Evolutionary conservation across 2,888 invertebrate species (phyloP).

Genomic region (Adelphocoris suturalis): DNA sequence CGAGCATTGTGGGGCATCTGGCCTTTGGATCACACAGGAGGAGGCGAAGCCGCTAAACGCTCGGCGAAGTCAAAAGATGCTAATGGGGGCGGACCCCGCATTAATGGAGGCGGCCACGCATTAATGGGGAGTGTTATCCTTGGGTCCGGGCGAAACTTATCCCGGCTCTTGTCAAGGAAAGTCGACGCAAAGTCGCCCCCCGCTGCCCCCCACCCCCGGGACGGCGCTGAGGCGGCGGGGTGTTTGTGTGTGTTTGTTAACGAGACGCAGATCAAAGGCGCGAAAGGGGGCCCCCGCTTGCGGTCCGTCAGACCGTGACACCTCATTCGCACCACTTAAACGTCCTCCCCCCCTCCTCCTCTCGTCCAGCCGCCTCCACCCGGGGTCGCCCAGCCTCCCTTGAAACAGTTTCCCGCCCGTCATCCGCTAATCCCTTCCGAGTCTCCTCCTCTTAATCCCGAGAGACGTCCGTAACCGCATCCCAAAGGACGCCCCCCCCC

Average conservation of each 20-base stretch:
- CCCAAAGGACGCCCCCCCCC: too few relatives aligned
- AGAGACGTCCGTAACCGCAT: background rate
- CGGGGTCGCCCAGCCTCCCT: background rate
- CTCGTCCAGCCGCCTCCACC: background rate
- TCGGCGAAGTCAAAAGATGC: background rate
- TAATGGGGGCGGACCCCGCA: background rate
- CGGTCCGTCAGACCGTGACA: constrained; percentile 66
- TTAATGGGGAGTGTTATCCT: constrained; percentile 31
- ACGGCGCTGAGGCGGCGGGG: background rate
- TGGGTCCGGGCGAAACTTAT: background rate
- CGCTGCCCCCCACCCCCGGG: background rate
- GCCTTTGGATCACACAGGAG: too few relatives aligned
- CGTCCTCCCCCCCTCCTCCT: background rate
- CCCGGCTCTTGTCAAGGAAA: constrained; percentile 18
- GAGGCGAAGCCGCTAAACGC: background rate
- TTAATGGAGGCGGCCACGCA: background rate
- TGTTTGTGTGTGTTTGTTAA: constrained; percentile 51
- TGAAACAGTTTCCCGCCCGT: background rate
- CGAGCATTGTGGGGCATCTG: too few relatives aligned
- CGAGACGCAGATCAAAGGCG: constrained; percentile 59
- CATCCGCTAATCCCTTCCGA: background rate
- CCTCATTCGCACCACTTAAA: constrained; percentile 65
- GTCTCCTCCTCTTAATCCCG: background rate
- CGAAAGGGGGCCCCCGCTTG: constrained; percentile 25
- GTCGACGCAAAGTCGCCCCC: constrained; percentile 38